Evolutionary conservation across 2,888 invertebrate genomes (phyloP).

Genomic region (Amorpha juglandis): DNA sequence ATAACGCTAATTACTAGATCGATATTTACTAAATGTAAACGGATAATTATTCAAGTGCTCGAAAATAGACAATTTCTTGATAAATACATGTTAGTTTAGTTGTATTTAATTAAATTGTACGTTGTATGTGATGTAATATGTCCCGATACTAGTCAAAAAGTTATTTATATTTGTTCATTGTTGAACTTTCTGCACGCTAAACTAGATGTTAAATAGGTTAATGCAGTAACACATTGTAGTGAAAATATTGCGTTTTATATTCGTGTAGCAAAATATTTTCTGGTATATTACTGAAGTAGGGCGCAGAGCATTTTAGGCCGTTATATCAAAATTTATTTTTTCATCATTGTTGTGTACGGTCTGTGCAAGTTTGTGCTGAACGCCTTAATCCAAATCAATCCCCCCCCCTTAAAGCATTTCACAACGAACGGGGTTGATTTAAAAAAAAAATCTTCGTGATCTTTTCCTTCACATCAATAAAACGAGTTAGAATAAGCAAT

Average conservation of each 20-base stretch:
- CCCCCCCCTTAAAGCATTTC: too few species aligned
- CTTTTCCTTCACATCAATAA: background rate
- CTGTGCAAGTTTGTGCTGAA: too few species aligned
- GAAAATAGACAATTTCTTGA: too few species aligned
- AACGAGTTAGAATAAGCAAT: too few species aligned
- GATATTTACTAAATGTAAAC: too few species aligned
- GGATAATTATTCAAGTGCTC: too few species aligned
- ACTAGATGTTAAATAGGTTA: slow-evolving; percentile 20
- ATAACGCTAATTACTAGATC: too few species aligned
- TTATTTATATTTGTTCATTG: slow-evolving; percentile 7
- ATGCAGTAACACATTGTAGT: slow-evolving; percentile 23
- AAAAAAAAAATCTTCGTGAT: background rate
- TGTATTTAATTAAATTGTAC: too few species aligned
- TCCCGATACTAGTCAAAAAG: background rate
- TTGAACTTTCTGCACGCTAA: slow-evolving; percentile 15
- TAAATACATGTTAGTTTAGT: too few species aligned
- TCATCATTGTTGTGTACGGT: background rate
- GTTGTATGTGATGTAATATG: background rate
- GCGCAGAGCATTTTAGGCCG: background rate
- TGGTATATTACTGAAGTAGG: slow-evolving; percentile 6
- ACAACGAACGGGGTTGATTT: background rate
- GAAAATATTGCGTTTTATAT: slow-evolving; percentile 16
- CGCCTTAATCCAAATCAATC: too few species aligned
- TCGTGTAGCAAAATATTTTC: slow-evolving; percentile 11
- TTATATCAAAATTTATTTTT: background rate